Evolutionary conservation across 2,888 invertebrate genomes (phyloP).

Genomic region (Synanthedon vespiformis): DNA sequence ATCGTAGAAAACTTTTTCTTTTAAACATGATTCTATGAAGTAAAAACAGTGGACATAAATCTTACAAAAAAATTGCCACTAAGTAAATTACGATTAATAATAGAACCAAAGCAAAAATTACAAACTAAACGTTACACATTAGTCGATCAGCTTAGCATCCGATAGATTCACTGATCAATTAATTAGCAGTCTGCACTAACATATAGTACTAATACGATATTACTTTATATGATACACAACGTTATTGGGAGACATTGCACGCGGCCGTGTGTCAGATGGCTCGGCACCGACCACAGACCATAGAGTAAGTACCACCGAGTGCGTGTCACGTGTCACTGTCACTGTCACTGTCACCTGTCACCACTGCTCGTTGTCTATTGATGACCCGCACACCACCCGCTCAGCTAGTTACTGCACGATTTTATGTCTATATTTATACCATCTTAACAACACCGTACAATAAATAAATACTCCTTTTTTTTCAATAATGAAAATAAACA

Average conservation of each 20-base stretch:
- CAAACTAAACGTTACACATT: constrained; percentile 63
- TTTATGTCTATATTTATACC: constrained; percentile 27
- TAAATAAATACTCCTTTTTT: constrained; percentile 53
- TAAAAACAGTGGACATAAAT: constrained; percentile 40
- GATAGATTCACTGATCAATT: constrained; percentile 41
- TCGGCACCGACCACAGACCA: constrained; percentile 25
- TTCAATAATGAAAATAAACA: constrained; percentile 46
- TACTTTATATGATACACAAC: constrained; percentile 51
- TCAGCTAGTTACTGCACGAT: constrained; percentile 12
- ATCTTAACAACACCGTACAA: constrained; percentile 17
- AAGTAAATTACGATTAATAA: constrained; percentile 64
- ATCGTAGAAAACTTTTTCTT: constrained; percentile 43
- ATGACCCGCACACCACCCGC: neutral
- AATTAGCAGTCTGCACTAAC: constrained; percentile 23
- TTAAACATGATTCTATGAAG: constrained; percentile 52
- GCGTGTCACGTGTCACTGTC: constrained; percentile 10
- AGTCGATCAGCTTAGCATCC: constrained; percentile 38
- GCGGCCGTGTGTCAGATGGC: constrained; percentile 28
- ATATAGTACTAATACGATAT: constrained; percentile 54
- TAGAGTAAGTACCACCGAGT: constrained; percentile 50
- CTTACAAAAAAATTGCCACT: constrained; percentile 48
- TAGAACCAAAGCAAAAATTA: constrained; percentile 60
- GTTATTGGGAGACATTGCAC: constrained; percentile 52
- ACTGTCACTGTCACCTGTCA: neutral
- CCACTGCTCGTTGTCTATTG: neutral